Conservation (phyloP, 2,113 vertebrate genomes). For the Oostethus manadensis region DNA sequence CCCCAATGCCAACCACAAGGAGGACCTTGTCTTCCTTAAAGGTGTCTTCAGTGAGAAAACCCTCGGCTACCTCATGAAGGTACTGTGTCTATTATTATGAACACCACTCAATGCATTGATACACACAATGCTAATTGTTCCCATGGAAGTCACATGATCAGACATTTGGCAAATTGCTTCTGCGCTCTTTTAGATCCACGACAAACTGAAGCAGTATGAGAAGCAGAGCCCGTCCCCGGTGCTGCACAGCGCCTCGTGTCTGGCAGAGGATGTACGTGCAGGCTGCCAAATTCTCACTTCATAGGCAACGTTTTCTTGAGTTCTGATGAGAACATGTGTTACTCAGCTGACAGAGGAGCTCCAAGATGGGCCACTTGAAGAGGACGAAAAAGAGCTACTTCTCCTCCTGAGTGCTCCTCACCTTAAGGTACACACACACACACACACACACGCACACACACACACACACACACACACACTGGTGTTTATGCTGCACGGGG, state of each 20-base stretch:
- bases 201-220: slow-evolving; percentile 86
- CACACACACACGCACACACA: too few relatives aligned
- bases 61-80: slow-evolving; percentile 89
- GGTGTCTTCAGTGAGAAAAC: slow-evolving; percentile 90
- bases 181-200: slow-evolving; percentile 79
- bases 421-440: slow-evolving; percentile 75
- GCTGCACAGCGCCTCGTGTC: slow-evolving; percentile 82
- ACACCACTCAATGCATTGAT: neutral
- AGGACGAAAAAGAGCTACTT: slow-evolving; percentile 83
- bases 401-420: slow-evolving; percentile 86
- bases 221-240: slow-evolving; percentile 85
- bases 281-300: neutral
- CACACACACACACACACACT: slow-evolving; percentile 3
- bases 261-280: slow-evolving; percentile 87
- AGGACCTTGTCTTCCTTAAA: slow-evolving; percentile 86
- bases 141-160: neutral
- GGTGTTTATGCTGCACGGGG: neutral
- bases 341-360: slow-evolving; percentile 86
- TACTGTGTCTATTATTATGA: slow-evolving; percentile 33
- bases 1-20: slow-evolving; percentile 87
- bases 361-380: slow-evolving; percentile 77
- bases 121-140: neutral
- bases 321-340: neutral
- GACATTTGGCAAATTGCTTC: neutral
- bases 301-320: neutral